These are phyloP conservation scores for Cinara cedri DNA, from an alignment of 2,888 invertebrate genomes.

Conservation along the genomic window DNA sequence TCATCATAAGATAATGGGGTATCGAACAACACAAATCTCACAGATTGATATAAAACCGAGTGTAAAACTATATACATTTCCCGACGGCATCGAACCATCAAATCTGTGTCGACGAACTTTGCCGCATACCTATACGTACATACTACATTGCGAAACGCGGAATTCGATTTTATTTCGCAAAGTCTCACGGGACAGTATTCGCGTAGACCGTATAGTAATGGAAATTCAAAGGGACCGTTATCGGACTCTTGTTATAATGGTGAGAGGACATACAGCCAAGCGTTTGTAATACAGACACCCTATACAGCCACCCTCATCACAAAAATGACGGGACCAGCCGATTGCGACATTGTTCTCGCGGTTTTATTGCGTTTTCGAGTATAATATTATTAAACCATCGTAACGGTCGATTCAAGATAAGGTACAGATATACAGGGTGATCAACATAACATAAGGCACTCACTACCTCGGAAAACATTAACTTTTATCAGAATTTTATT, in stretches of 20 bases:
- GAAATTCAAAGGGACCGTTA: constrained; percentile 16
- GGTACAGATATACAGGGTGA: too few relatives aligned
- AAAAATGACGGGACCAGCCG: too few relatives aligned
- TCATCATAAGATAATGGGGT: background rate
- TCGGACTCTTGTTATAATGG: background rate
- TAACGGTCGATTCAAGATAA: too few relatives aligned
- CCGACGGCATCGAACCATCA: background rate
- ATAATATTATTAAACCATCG: too few relatives aligned
- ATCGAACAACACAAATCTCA: background rate
- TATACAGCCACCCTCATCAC: background rate
- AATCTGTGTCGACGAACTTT: constrained; percentile 14
- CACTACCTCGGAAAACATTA: too few relatives aligned
- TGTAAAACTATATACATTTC: background rate
- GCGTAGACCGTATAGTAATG: constrained; percentile 20
- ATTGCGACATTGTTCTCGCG: background rate
- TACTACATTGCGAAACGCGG: background rate
- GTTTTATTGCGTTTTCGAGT: too few relatives aligned
- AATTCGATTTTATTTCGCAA: background rate
- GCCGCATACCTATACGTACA: background rate
- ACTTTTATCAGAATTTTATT: too few relatives aligned
- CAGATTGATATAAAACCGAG: constrained; percentile 1
- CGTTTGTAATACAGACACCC: background rate
- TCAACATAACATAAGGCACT: too few relatives aligned
- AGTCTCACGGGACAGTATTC: background rate
- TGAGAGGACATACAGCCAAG: too few relatives aligned